These are phyloP conservation scores for Clavelina lepadiformis DNA, from an alignment of 23 tunicate genomes.

Conservation along the genomic window DNA sequence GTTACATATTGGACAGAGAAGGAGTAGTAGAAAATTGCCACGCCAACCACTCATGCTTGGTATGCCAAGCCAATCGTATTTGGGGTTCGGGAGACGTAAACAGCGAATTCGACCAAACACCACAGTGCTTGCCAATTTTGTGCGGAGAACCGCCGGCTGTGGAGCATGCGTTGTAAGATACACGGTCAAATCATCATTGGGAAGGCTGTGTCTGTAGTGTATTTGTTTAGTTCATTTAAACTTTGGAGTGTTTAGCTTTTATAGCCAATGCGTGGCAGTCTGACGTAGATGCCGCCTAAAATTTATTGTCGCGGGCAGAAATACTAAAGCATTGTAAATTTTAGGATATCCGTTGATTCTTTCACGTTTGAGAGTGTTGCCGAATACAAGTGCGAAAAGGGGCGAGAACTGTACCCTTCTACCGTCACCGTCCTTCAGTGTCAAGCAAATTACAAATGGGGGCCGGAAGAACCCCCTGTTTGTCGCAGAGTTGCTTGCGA, in stretches of 20 bases:
- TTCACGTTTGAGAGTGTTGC: constrained; percentile 25
- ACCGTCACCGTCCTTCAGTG: background rate
- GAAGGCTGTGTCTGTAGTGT: no score
- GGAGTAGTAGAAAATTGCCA: constrained; percentile 18
- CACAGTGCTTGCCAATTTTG: constrained; percentile 13
- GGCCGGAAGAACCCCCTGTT: constrained; percentile 15
- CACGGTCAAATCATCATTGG: no score
- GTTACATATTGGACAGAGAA: constrained; percentile 26
- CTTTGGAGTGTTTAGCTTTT: no score
- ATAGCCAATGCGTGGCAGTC: no score
- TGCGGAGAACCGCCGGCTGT: constrained; percentile 35
- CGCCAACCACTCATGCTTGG: constrained; percentile 5
- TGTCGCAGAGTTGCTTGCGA: constrained; percentile 29
- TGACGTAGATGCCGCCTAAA: no score
- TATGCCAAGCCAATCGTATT: constrained; percentile 9
- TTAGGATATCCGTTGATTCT: constrained; percentile 1
- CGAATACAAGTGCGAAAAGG: constrained; percentile 49
- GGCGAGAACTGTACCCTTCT: constrained; percentile 29
- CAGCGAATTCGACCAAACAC: background rate
- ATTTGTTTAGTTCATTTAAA: no score
- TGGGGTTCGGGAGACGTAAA: constrained; percentile 6
- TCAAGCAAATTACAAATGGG: constrained; percentile 39
- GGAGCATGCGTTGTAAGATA: constrained; percentile 22
- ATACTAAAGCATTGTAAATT: background rate
- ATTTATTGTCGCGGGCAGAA: background rate